Conservation (phyloP, 2,888 invertebrate genomes). For the Drosophila longiperda region DNA sequence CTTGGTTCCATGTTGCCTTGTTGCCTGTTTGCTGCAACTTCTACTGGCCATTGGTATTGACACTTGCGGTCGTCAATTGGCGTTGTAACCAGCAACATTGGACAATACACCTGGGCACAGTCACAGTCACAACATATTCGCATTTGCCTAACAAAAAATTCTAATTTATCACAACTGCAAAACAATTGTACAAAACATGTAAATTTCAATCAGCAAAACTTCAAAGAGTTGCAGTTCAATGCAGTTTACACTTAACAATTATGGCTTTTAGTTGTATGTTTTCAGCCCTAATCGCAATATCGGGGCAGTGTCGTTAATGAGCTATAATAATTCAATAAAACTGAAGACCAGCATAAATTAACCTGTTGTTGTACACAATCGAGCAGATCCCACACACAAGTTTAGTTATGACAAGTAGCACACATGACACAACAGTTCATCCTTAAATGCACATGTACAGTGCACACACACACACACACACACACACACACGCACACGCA, state of each 20-base stretch:
- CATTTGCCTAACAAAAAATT: conserved; percentile 53
- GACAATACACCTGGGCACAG: conserved; percentile 2
- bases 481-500: not conserved
- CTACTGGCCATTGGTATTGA: conserved; percentile 43
- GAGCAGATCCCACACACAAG: conserved; percentile 23
- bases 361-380: conserved; percentile 56
- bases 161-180: conserved; percentile 56
- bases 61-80: conserved; percentile 51
- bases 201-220: conserved; percentile 42
- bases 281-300: conserved; percentile 52
- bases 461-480: not conserved
- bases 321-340: conserved; percentile 74
- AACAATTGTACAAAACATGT: conserved; percentile 51
- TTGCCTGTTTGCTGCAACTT: conserved; percentile 31
- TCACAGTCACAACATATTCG: not conserved
- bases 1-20: conserved; percentile 25
- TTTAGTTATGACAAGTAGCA: conserved; percentile 35
- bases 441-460: conserved; percentile 1
- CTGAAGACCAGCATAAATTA: conserved; percentile 71
- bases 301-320: conserved; percentile 61
- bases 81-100: conserved; percentile 23
- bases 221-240: not conserved
- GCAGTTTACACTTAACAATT: not conserved
- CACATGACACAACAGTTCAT: conserved; percentile 6
- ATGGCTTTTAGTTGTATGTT: conserved; percentile 3